phyloP scores from a whole-genome alignment of 2,797 vertebrate species.

The Rhodeus uyekii region DNA sequence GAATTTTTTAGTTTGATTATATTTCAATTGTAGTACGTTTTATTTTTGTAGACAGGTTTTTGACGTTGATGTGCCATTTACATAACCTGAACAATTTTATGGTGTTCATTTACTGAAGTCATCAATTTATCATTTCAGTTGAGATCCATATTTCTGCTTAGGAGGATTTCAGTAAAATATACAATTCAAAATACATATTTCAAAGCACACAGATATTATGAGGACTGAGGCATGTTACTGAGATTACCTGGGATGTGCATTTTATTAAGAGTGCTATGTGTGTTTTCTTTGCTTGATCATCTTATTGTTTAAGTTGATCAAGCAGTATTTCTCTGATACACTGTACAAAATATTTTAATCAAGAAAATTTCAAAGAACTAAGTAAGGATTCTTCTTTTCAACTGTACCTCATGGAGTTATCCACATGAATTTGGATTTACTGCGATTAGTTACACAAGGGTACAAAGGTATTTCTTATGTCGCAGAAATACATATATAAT shows the following conservation, averaged over 20 bases:
- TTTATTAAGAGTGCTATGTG: neutral
- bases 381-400: neutral
- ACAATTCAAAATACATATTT: neutral
- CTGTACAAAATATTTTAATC: neutral
- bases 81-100: neutral
- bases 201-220: neutral
- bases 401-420: neutral
- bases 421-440: neutral
- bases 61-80: neutral
- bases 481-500: neutral
- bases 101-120: neutral
- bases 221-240: neutral
- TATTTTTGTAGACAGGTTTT: neutral
- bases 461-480: neutral
- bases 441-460: neutral
- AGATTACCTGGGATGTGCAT: neutral
- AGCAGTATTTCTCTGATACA: neutral
- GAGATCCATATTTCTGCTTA: conserved; percentile 23
- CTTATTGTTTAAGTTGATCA: neutral
- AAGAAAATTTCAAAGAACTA: neutral
- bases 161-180: neutral
- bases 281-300: neutral
- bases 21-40: conserved; percentile 9
- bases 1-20: conserved; percentile 22
- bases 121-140: neutral